Evolutionary conservation across 2,113 vertebrate genomes (phyloP).

Genomic region (Myanophis thanlyinensis): DNA sequence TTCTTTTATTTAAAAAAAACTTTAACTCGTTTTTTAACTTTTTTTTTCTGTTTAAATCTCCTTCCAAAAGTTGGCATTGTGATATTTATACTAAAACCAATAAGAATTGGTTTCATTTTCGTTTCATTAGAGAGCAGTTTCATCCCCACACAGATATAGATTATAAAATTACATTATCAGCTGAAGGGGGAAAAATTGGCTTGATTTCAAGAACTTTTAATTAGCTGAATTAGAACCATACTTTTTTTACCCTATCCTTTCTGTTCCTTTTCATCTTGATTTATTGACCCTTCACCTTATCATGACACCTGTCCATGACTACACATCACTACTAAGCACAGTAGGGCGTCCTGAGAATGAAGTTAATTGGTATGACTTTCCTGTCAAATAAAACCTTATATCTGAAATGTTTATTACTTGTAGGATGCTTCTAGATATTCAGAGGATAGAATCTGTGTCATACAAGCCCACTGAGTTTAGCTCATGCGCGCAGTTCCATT

Average conservation of each 20-base stretch:
- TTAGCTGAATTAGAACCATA: not conserved
- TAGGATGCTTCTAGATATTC: not conserved
- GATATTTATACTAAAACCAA: not conserved
- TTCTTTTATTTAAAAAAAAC: not conserved
- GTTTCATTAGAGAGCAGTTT: not conserved
- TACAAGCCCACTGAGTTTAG: not conserved
- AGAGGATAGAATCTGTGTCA: no score
- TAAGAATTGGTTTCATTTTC: not conserved
- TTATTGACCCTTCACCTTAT: not conserved
- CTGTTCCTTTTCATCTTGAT: not conserved
- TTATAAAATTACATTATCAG: not conserved
- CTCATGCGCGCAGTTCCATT: not conserved
- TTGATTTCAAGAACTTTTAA: not conserved
- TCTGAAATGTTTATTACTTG: not conserved
- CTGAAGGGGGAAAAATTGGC: not conserved
- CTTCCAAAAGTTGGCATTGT: not conserved
- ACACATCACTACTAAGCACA: not conserved
- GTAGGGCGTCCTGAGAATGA: not conserved
- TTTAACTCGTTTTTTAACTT: not conserved
- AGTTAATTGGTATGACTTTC: not conserved
- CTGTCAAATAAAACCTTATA: not conserved
- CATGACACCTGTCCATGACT: not conserved
- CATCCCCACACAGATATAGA: not conserved
- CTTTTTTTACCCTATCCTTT: not conserved
- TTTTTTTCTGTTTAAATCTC: not conserved